Evolutionary conservation across 53 echinoderm and acorn worm species (phyloP).

Genomic region (Echinometra lucunter): DNA sequence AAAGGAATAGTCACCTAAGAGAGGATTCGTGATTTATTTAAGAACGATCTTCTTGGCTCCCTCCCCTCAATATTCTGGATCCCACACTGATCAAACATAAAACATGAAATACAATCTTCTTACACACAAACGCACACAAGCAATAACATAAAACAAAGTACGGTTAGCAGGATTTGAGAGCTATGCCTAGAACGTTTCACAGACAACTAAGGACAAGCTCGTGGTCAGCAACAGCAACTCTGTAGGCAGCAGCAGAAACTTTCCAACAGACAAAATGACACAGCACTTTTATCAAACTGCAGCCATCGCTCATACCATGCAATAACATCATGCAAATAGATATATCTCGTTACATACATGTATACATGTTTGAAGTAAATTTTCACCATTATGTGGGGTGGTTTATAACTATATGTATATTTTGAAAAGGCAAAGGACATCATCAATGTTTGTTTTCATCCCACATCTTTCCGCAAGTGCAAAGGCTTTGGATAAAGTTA

Average conservation of each 20-base stretch:
- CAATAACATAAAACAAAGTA: not conserved
- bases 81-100: not conserved
- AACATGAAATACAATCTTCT: not conserved
- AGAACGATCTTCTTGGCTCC: not conserved
- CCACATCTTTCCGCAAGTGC: not conserved
- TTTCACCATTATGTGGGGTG: not conserved
- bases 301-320: not conserved
- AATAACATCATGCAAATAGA: not conserved
- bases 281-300: not conserved
- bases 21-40: not conserved
- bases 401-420: not conserved
- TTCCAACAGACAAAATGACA: conserved; percentile 12
- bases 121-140: not conserved
- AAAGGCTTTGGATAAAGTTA: no score
- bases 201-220: not conserved
- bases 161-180: not conserved
- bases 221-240: not conserved
- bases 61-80: not conserved
- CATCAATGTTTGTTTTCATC: not conserved
- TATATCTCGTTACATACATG: not conserved
- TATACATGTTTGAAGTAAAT: no score
- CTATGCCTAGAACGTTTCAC: not conserved
- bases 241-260: not conserved
- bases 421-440: not conserved
- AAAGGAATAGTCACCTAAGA: not conserved